These are phyloP conservation scores for Doris montereyensis DNA, from an alignment of 2,888 invertebrate genomes.

Conservation along the genomic window DNA sequence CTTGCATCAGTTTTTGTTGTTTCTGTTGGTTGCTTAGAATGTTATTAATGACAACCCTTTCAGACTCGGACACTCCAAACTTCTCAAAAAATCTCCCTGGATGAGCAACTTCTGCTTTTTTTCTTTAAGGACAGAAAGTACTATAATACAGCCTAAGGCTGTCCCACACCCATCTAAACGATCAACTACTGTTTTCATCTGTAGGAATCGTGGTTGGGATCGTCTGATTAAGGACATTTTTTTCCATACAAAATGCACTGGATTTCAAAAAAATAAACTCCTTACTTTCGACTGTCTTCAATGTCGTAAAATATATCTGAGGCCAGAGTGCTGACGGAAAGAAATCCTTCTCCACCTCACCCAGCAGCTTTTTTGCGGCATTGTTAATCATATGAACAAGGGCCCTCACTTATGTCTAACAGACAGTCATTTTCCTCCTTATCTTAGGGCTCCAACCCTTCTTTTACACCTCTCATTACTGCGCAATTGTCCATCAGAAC, in stretches of 20 bases:
- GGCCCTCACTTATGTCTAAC: conserved; percentile 26
- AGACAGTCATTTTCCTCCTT: not conserved
- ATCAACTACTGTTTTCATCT: not conserved
- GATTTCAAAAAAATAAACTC: not conserved
- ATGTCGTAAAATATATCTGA: conserved; percentile 13
- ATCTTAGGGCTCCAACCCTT: conserved; percentile 5
- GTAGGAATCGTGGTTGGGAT: not conserved
- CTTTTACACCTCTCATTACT: not conserved
- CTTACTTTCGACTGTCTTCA: not conserved
- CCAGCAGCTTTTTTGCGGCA: conserved; percentile 1
- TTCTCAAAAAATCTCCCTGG: not conserved
- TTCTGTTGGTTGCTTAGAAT: not conserved
- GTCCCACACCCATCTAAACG: conserved; percentile 13
- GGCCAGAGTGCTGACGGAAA: not conserved
- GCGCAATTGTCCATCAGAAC: conserved; percentile 24
- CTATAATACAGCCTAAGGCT: not conserved
- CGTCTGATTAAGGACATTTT: conserved; percentile 4
- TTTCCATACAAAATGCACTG: not conserved
- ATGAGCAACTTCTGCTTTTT: not conserved
- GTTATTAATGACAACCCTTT: not conserved
- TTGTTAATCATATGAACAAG: conserved; percentile 13
- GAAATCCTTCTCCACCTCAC: not conserved
- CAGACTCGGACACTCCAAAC: not conserved
- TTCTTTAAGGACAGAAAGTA: conserved; percentile 3
- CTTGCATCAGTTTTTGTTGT: not conserved